These are phyloP conservation scores for Neomonachus schauinslandi DNA, from an alignment of 2,113 vertebrate genomes.

Conservation along the genomic window DNA sequence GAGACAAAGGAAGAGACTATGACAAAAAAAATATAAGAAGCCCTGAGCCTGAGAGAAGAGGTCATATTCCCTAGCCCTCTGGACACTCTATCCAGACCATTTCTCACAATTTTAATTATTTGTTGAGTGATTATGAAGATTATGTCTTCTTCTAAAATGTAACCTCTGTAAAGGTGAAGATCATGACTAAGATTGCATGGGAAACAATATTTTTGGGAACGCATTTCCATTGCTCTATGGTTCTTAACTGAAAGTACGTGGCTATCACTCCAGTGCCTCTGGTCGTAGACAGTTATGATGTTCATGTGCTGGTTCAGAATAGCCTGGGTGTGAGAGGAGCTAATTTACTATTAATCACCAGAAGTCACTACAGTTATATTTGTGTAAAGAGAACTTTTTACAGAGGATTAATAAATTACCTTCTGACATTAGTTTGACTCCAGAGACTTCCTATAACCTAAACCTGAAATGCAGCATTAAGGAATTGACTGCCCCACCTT, in stretches of 20 bases:
- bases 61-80: too few relatives aligned
- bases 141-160: not conserved
- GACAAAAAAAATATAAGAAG: not conserved
- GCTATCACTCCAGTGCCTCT: not conserved
- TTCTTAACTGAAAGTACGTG: not conserved
- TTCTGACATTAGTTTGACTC: not conserved
- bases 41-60: not conserved
- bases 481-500: not conserved
- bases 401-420: constrained; percentile 39
- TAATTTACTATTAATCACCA: not conserved
- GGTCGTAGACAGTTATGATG: too few relatives aligned
- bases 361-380: not conserved
- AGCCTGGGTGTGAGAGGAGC: not conserved
- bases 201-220: not conserved
- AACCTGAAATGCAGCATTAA: constrained; percentile 24
- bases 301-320: not conserved
- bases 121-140: not conserved
- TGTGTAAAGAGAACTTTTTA: constrained; percentile 14
- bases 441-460: constrained; percentile 16
- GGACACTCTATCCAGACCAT: not conserved
- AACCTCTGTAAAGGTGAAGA: not conserved
- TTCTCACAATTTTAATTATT: not conserved
- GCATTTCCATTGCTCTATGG: not conserved
- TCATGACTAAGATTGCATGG: not conserved
- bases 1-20: not conserved